Base-by-base conservation (phyloP, 1,140 invertebrate genomes). In the Mamestra configurata region DNA sequence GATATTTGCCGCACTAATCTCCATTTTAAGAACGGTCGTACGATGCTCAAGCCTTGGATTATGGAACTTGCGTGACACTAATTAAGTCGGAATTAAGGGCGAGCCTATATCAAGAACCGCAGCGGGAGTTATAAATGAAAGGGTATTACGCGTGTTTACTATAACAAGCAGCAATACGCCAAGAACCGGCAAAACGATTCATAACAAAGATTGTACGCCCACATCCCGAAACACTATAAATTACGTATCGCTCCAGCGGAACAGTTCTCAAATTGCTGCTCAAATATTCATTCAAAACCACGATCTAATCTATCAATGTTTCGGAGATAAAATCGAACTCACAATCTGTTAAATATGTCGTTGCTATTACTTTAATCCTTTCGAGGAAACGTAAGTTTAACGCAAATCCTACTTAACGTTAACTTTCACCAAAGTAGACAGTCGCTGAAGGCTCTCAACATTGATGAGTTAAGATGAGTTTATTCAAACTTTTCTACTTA, bases 51-150 rank as follows among this genome's bases (percentile, higher is more conserved):
- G 93, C 93, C 93, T 92, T 89, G 93, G 92, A 94, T 94, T 94
- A 95, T 84, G 90, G 89, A 94, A 95, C 92, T 94, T 94, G 92
- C 92, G 92, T 95, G 92, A 94, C 89, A 92, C 92, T 95, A 94
- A 94, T 95, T 94, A 94, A 95, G 91, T 93, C 83, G 92, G 93
- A 90, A 94, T 95, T 94, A 95, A 91, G 90, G 89, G 84, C 89
- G 85, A 93, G 90, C 89, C 92, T 92, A 92, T 94, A 94, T 93
- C 92, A 94, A 91, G 92, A 91, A 90, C 88, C 93, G 87, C 89
- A 88, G 81, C 88, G 89, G 84, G 90, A 91, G 92, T 93, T 92
- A 94, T 93, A 94, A 94, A 93, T 93, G 91, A 91, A 93, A 91
- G 93, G 91, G 92, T 93, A 92, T 93, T 94, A 93, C 86, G 85